Conservation (phyloP, 2,888 invertebrate genomes). For the Rugalucina vietnamica region DNA sequence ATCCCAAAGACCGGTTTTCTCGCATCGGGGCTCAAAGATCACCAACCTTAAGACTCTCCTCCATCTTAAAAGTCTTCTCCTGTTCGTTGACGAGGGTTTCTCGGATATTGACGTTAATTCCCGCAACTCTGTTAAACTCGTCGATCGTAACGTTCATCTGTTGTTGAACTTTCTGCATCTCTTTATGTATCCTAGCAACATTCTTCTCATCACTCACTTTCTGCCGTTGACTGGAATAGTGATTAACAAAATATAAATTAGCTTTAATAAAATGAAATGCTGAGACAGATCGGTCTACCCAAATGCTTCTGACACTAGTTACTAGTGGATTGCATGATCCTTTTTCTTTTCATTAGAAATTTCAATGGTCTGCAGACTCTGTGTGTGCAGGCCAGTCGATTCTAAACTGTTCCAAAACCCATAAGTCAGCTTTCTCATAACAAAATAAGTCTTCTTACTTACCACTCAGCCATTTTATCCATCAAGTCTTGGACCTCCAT, state of each 20-base stretch:
- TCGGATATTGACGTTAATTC: constrained; percentile 71
- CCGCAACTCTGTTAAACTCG: constrained; percentile 73
- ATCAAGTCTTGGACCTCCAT: constrained; percentile 80
- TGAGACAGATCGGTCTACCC: too few relatives aligned
- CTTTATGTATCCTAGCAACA: constrained; percentile 77
- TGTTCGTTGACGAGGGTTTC: constrained; percentile 78
- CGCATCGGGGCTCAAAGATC: too few relatives aligned
- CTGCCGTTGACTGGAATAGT: constrained; percentile 77
- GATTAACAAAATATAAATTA: too few relatives aligned
- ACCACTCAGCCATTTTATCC: constrained; percentile 80
- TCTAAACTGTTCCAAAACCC: too few relatives aligned
- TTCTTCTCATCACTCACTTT: constrained; percentile 80
- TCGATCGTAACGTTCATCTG: constrained; percentile 76
- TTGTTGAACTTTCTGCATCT: constrained; percentile 73
- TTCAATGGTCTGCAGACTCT: too few relatives aligned
- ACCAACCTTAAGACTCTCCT: constrained; percentile 79
- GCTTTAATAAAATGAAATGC: too few relatives aligned
- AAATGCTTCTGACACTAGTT: too few relatives aligned
- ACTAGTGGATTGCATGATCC: too few relatives aligned
- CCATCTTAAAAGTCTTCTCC: constrained; percentile 76
- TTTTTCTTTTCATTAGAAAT: too few relatives aligned
- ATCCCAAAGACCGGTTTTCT: too few relatives aligned
- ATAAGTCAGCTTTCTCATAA: too few relatives aligned
- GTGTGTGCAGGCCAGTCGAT: too few relatives aligned
- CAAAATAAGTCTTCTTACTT: constrained; percentile 21